A percentile compares a stretch with the other conserved stretches of the same genome.
Conservation (phyloP, 2,888 invertebrate genomes). For the Carcina quercana region DNA sequence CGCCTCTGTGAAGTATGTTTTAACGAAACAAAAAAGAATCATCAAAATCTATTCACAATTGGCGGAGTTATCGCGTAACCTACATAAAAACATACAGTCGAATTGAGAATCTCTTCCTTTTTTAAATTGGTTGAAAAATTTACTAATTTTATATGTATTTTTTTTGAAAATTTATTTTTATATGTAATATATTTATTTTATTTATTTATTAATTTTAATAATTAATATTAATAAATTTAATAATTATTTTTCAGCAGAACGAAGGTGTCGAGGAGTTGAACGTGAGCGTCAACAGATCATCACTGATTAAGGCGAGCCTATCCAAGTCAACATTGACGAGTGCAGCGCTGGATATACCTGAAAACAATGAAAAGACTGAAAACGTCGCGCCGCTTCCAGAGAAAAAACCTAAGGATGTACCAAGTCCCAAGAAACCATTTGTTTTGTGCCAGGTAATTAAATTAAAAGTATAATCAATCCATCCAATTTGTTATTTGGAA, state of each 20-base stretch:
- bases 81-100: too few species aligned
- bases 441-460: slow-evolving; percentile 60
- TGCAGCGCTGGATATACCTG: slow-evolving; percentile 21
- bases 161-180: too few species aligned
- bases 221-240: too few species aligned
- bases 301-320: slow-evolving; percentile 54
- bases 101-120: too few species aligned
- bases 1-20: too few species aligned
- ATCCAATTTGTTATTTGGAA: too few species aligned
- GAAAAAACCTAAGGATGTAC: slow-evolving; percentile 32
- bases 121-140: too few species aligned
- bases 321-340: slow-evolving; percentile 41
- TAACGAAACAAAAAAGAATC: too few species aligned
- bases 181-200: neutral
- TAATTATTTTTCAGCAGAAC: slow-evolving; percentile 50
- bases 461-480: too few species aligned
- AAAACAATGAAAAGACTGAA: slow-evolving; percentile 18
- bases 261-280: slow-evolving; percentile 30
- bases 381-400: slow-evolving; percentile 22
- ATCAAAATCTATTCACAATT: too few species aligned
- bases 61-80: too few species aligned
- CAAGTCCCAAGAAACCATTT: slow-evolving; percentile 60
- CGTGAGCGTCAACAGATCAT: slow-evolving; percentile 38
- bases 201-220: neutral
- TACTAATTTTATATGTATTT: too few species aligned